Percentiles rank a stretch among this genome's conserved stretches.
These are phyloP conservation scores for Epinotia bilunana DNA, from an alignment of 2,888 invertebrate species.

Conservation along the genomic window DNA sequence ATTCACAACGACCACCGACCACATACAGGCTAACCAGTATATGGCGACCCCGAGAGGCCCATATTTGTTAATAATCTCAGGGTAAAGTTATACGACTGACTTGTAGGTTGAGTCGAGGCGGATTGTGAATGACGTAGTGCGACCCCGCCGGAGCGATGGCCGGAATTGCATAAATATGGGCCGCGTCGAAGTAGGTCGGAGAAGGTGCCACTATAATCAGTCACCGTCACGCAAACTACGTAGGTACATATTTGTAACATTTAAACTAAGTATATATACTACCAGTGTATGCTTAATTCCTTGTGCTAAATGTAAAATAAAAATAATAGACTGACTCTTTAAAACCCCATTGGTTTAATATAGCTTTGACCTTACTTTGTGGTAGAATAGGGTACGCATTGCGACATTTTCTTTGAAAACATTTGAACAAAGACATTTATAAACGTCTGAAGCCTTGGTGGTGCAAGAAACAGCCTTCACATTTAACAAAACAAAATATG, in stretches of 20 bases:
- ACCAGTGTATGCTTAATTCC: conserved; percentile 11
- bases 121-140: conserved; percentile 12
- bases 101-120: background rate
- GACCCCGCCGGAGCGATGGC: conserved; percentile 44
- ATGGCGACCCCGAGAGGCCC: background rate
- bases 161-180: conserved; percentile 56
- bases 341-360: conserved; percentile 25
- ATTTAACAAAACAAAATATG: conserved; percentile 15
- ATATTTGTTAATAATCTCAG: background rate
- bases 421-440: conserved; percentile 39
- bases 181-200: conserved; percentile 61
- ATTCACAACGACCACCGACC: background rate
- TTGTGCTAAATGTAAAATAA: background rate
- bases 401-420: conserved; percentile 57
- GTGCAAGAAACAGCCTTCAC: conserved; percentile 32
- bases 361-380: conserved; percentile 34
- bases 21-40: background rate
- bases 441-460: conserved; percentile 36
- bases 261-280: background rate
- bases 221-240: conserved; percentile 46
- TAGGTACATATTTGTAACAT: background rate
- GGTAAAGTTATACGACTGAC: background rate
- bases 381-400: conserved; percentile 57
- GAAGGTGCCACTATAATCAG: conserved; percentile 53
- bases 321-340: conserved; percentile 24